These are phyloP conservation scores for Lordiphosa andalusiaca DNA, from an alignment of 2,888 invertebrate species.

Conservation along the genomic window DNA sequence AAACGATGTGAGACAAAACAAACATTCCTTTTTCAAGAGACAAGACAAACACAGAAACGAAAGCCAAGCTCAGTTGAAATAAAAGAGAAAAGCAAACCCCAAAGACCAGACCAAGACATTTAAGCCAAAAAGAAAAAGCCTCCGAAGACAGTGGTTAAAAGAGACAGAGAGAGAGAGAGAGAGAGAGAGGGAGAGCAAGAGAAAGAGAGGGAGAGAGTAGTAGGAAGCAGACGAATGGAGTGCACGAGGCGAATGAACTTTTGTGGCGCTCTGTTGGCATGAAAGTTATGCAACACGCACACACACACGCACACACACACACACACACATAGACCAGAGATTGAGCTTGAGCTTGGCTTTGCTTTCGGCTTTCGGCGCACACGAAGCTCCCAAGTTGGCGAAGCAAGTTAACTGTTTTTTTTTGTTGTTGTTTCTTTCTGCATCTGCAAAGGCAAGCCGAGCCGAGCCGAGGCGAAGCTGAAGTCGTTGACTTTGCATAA, in stretches of 20 bases:
- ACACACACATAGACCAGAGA: conserved; percentile 20
- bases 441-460: conserved; percentile 39
- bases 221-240: conserved; percentile 63
- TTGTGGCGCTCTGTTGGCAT: conserved; percentile 61
- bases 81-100: conserved; percentile 53
- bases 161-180: conserved; percentile 20
- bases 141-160: conserved; percentile 24
- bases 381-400: conserved; percentile 31
- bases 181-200: conserved; percentile 8
- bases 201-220: conserved; percentile 20
- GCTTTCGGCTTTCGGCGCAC: conserved; percentile 47
- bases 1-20: conserved; percentile 46
- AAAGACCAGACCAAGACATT: conserved; percentile 5
- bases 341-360: conserved; percentile 51
- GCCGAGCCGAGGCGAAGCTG: conserved; percentile 13
- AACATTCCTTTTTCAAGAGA: conserved; percentile 61
- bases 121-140: conserved; percentile 37
- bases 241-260: conserved; percentile 79
- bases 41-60: conserved; percentile 44
- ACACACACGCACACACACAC: conserved; percentile 45
- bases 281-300: conserved; percentile 77
- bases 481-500: conserved; percentile 71
- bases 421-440: conserved; percentile 49
- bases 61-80: conserved; percentile 55
- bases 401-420: conserved; percentile 71